Evolutionary conservation across 1,140 invertebrate species (phyloP).

Genomic region (Drosophila nikananu): DNA sequence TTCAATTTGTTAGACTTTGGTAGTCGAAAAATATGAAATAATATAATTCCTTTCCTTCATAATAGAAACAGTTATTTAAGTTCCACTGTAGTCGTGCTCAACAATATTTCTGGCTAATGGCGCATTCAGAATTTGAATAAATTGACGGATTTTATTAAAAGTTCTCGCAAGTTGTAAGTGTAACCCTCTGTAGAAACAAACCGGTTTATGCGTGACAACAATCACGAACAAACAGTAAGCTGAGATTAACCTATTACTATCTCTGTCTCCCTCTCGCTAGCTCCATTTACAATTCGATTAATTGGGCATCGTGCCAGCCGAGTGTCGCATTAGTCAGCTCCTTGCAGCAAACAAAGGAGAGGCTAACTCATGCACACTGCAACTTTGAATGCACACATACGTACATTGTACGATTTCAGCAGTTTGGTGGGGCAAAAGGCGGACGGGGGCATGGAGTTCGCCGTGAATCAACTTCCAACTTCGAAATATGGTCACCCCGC

Average conservation of each 20-base stretch:
- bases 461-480: constrained; percentile 78
- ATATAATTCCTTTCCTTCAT: neutral
- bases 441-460: constrained; percentile 44
- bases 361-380: constrained; percentile 17
- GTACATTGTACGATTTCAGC: constrained; percentile 27
- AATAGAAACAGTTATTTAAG: neutral
- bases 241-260: constrained; percentile 10
- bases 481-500: constrained; percentile 66
- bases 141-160: neutral
- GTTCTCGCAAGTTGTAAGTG: constrained; percentile 5
- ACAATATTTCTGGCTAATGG: neutral
- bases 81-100: neutral
- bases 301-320: constrained; percentile 37
- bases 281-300: constrained; percentile 32
- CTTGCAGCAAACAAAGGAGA: constrained; percentile 57
- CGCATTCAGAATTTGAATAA: neutral
- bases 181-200: neutral
- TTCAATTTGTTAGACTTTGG: neutral
- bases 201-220: constrained; percentile 5
- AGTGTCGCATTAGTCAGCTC: constrained; percentile 50
- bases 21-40: too few species aligned
- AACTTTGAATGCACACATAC: constrained; percentile 7
- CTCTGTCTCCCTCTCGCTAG: neutral
- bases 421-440: neutral
- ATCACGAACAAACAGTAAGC: constrained; percentile 17